Evolutionary conservation across 1,140 invertebrate genomes (phyloP).

Genomic region (Pantala flavescens): DNA sequence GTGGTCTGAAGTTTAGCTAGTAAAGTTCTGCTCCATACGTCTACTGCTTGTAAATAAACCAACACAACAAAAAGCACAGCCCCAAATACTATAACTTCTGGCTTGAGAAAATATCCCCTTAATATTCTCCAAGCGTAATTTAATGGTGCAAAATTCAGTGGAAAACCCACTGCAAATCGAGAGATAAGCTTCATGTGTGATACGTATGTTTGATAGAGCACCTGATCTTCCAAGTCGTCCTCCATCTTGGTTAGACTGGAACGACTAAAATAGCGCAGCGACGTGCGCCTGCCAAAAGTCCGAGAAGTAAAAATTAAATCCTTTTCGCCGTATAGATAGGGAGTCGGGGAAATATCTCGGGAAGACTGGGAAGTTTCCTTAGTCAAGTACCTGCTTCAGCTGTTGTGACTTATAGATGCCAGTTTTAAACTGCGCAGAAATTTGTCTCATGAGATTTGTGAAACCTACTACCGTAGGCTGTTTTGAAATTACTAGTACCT

Average conservation of each 20-base stretch:
- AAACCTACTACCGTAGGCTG: too few relatives aligned
- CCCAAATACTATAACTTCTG: slow-evolving; percentile 58
- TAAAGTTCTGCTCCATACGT: slow-evolving; percentile 64
- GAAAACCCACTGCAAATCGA: slow-evolving; percentile 59
- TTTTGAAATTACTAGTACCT: too few relatives aligned
- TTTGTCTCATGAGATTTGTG: too few relatives aligned
- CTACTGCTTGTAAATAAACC: slow-evolving; percentile 61
- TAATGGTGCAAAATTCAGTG: slow-evolving; percentile 45
- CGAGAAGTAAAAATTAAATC: background rate
- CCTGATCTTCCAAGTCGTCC: slow-evolving; percentile 77
- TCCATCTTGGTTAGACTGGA: slow-evolving; percentile 47
- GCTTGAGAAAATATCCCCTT: slow-evolving; percentile 59
- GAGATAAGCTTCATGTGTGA: slow-evolving; percentile 73
- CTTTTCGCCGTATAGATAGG: too few relatives aligned
- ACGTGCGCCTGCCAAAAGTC: background rate
- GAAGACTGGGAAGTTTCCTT: too few relatives aligned
- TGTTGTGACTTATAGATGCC: too few relatives aligned
- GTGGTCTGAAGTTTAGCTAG: slow-evolving; percentile 60
- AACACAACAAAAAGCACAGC: slow-evolving; percentile 54
- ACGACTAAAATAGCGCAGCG: slow-evolving; percentile 8
- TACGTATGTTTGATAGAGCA: slow-evolving; percentile 70
- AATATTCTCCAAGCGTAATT: slow-evolving; percentile 60
- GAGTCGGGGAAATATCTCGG: too few relatives aligned
- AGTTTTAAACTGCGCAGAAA: too few relatives aligned
- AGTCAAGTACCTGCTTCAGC: too few relatives aligned